Conservation (phyloP, 37 sponge, comb jelly and placozoan species). For the Lycopodina hypogea region DNA sequence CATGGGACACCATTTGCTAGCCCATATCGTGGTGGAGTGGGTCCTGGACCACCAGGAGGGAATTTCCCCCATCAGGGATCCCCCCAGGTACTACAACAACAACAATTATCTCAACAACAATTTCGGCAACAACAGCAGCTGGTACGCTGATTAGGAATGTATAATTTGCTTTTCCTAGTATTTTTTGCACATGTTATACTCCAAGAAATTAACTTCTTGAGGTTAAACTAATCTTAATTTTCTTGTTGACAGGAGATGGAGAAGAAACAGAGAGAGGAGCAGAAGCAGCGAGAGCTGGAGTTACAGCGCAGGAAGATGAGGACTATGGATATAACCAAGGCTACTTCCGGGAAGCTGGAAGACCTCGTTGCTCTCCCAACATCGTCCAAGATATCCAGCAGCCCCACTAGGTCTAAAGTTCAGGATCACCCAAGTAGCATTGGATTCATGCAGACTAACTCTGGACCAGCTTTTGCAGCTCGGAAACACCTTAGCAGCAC, state of each 20-base stretch:
- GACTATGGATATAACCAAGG: constrained; percentile 24
- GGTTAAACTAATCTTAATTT: not conserved
- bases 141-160: not conserved
- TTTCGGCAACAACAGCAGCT: not conserved
- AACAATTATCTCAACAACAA: constrained; percentile 1
- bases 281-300: constrained; percentile 35
- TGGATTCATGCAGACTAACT: not conserved
- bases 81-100: not conserved
- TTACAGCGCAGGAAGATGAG: constrained; percentile 24
- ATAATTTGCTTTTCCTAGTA: too few relatives aligned
- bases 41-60: too few relatives aligned
- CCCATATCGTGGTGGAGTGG: too few relatives aligned
- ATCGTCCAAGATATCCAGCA: not conserved
- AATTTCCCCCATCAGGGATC: too few relatives aligned
- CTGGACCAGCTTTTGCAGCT: not conserved
- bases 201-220: too few relatives aligned
- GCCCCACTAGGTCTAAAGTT: not conserved
- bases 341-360: constrained; percentile 9
- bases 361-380: constrained; percentile 12
- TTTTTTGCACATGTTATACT: too few relatives aligned
- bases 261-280: constrained; percentile 24
- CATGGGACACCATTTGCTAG: too few relatives aligned
- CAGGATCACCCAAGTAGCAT: not conserved
- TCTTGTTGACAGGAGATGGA: constrained; percentile 21
- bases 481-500: not conserved